Evolutionary conservation across 1,140 invertebrate species (phyloP).

Genomic region (Habropoda laboriosa): DNA sequence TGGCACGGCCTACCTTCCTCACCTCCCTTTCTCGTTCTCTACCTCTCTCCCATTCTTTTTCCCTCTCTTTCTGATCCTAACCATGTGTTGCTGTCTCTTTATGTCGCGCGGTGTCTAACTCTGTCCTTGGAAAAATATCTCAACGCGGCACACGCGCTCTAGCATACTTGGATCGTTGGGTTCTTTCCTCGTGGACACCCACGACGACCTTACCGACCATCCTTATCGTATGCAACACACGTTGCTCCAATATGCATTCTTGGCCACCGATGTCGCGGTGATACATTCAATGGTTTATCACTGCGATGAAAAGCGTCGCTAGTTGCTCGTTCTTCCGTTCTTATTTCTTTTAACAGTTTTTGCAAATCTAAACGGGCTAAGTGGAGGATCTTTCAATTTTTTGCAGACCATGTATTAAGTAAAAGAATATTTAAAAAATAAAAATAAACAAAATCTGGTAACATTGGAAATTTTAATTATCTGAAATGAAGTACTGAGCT

Average conservation of each 20-base stretch:
- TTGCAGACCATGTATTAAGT: too few relatives aligned
- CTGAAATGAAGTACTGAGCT: too few relatives aligned
- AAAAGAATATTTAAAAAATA: too few relatives aligned
- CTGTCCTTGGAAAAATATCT: conserved; percentile 58
- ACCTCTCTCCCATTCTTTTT: not conserved
- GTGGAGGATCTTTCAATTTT: too few relatives aligned
- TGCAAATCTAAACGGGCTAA: too few relatives aligned
- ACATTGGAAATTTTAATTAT: too few relatives aligned
- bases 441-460: too few relatives aligned
- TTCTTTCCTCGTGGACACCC: not conserved
- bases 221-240: not conserved
- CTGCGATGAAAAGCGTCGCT: not conserved
- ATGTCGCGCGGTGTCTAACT: not conserved
- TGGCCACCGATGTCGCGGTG: not conserved
- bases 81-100: not conserved
- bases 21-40: not conserved
- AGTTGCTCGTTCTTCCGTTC: not conserved
- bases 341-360: not conserved
- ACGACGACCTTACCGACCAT: conserved; percentile 17
- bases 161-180: conserved; percentile 24
- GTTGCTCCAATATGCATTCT: not conserved
- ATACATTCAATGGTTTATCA: not conserved
- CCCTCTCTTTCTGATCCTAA: not conserved
- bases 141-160: conserved; percentile 57
- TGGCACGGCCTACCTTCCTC: conserved; percentile 14